Evolutionary conservation across 2,797 vertebrate species (phyloP), one percentile per base, ranked within the genome.

Genomic region (Florisuga fusca): DNA sequence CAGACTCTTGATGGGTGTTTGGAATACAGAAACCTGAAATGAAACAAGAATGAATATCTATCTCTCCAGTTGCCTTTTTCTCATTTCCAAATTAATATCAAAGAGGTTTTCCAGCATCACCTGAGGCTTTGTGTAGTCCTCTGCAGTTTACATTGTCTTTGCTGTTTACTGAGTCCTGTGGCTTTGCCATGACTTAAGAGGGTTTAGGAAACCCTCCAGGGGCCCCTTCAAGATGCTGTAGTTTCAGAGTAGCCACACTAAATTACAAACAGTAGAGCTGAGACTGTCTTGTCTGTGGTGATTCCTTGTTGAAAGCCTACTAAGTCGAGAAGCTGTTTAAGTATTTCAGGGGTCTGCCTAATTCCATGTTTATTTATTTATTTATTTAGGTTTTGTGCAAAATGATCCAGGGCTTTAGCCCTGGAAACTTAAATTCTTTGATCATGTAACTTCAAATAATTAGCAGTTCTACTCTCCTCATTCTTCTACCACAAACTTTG

Each of bases 71-170:
- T 96, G 58, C 50, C 21, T 86, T 88, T 71, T 94, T 80, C n/a
- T 57, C 22, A 59, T 91, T 80, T 93, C 78, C 67, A 87, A 93
- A 95, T 95, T 86, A 89, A 91, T 92, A 61, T 82, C 63, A 90
- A 94, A 93, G 78, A 84, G 78, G 23, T 93, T 96, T 97, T 89
- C 59, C 51, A 81, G 58, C 90, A 94, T 93, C 87, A 89, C 57
- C 64, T 57, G 58, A 78, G 82, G 67, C 81, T 96, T 94, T 94
- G 27, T 93, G 43, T 63, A 84, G 84, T 84, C 46, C 48, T 91
- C 20, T 68, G 43, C 54, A 69, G 67, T 93, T 96, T 92, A 45
- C 14, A 7, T 84, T 62, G 89, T 89, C 33, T 61, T 69, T 7
- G 3, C 34, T 89, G 66, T 95, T 95, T 94, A 84, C 34, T 48